These are phyloP conservation scores for Vanessa tameamea DNA, from an alignment of 1,140 invertebrate genomes.

Conservation along the genomic window DNA sequence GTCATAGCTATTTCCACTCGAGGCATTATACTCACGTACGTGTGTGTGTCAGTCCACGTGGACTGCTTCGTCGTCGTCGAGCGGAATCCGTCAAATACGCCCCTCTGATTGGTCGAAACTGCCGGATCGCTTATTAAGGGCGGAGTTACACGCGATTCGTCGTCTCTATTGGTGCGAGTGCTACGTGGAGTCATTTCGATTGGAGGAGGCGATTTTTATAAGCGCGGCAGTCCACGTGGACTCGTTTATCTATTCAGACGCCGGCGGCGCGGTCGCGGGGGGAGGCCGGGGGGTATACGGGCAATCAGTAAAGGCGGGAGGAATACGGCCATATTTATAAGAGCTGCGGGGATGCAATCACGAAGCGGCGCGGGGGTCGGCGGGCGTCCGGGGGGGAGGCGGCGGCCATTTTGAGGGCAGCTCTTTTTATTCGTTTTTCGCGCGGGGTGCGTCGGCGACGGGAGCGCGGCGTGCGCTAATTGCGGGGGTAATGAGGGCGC, in stretches of 20 bases:
- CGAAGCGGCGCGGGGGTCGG: constrained; percentile 77
- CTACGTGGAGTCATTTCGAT: constrained; percentile 49
- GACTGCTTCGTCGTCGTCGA: constrained; percentile 71
- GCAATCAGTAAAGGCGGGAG: constrained; percentile 81
- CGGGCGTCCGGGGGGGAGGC: constrained; percentile 64
- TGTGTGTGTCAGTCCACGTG: constrained; percentile 79
- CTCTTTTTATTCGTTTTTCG: constrained; percentile 81
- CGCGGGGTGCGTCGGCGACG: constrained; percentile 78
- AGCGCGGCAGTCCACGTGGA: constrained; percentile 79
- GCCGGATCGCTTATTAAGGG: constrained; percentile 81
- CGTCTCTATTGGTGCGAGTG: constrained; percentile 53
- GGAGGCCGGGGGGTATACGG: constrained; percentile 79
- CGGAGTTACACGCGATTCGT: constrained; percentile 74
- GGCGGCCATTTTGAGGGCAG: constrained; percentile 82
- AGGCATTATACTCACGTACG: constrained; percentile 76
- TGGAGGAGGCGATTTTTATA: constrained; percentile 79
- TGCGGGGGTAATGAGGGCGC: constrained; percentile 80
- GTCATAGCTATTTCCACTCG: constrained; percentile 81
- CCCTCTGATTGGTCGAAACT: constrained; percentile 53
- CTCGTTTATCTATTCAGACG: constrained; percentile 82
- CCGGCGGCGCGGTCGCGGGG: constrained; percentile 79
- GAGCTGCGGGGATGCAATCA: constrained; percentile 81
- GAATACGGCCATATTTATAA: constrained; percentile 82
- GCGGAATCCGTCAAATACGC: constrained; percentile 58
- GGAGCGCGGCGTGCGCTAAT: constrained; percentile 78